Percentiles rank a stretch among this genome's conserved stretches.
These are phyloP conservation scores for Sibirionetta formosa DNA, from an alignment of 2,797 vertebrate genomes.

Conservation along the genomic window DNA sequence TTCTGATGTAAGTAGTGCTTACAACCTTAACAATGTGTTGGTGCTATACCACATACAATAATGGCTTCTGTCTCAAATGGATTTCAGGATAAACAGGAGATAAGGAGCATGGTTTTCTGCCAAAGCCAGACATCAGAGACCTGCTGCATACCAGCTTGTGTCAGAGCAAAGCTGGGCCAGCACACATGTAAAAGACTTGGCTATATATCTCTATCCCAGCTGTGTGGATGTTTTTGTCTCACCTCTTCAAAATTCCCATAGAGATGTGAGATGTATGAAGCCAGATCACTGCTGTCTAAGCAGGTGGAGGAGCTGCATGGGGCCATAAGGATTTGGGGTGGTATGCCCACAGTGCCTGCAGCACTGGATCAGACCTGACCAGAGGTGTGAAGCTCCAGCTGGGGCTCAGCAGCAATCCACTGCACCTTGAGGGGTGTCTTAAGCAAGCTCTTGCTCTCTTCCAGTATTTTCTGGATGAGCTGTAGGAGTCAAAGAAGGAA, in stretches of 20 bases:
- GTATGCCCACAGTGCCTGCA: accelerated
- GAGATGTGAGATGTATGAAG: neutral
- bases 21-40: neutral
- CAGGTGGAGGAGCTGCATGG: accelerated
- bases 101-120: constrained; percentile 7
- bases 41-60: neutral
- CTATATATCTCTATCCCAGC: neutral
- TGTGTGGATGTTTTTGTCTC: neutral
- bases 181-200: accelerated
- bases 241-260: neutral
- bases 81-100: constrained; percentile 20
- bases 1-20: neutral
- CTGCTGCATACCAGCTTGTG: neutral
- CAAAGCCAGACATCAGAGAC: neutral
- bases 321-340: accelerated
- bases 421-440: neutral
- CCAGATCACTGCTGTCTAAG: neutral
- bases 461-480: neutral
- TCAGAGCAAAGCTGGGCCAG: neutral
- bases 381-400: neutral
- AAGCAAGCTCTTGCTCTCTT: neutral
- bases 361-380: accelerated
- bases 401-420: neutral
- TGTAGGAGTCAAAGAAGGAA: neutral
- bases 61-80: neutral